A percentile compares a stretch with the other conserved stretches of the same genome.
Conservation (phyloP, 2,888 invertebrate genomes). For the Eupithecia tripunctaria region DNA sequence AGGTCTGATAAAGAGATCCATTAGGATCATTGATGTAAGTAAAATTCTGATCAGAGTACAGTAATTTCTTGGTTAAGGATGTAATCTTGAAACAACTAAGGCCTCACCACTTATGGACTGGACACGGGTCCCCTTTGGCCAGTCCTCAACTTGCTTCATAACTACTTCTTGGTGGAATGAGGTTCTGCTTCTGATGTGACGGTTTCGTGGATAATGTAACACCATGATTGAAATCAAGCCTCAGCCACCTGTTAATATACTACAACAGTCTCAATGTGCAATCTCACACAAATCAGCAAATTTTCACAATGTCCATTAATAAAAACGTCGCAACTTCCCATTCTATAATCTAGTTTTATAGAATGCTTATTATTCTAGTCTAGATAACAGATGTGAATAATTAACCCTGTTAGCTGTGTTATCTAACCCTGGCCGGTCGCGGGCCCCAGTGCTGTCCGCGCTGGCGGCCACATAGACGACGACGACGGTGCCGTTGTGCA, state of each 20-base stretch:
- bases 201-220: background rate
- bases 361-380: background rate
- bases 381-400: background rate
- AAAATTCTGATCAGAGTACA: too few species aligned
- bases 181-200: background rate
- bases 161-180: background rate
- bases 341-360: conserved; percentile 2
- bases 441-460: background rate
- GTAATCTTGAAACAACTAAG: too few species aligned
- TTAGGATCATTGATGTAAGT: too few species aligned
- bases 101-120: too few species aligned
- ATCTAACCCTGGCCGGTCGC: background rate
- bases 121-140: too few species aligned
- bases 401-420: background rate
- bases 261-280: background rate
- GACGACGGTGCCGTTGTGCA: background rate
- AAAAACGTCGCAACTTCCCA: background rate
- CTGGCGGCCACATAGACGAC: background rate
- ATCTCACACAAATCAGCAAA: background rate
- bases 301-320: background rate
- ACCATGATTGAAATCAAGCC: too few species aligned
- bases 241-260: background rate
- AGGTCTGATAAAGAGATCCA: too few species aligned
- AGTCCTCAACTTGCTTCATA: too few species aligned
- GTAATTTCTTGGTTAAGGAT: too few species aligned